Base-by-base conservation (phyloP, 1,140 invertebrate species). In the Aphelinus certus region DNA sequence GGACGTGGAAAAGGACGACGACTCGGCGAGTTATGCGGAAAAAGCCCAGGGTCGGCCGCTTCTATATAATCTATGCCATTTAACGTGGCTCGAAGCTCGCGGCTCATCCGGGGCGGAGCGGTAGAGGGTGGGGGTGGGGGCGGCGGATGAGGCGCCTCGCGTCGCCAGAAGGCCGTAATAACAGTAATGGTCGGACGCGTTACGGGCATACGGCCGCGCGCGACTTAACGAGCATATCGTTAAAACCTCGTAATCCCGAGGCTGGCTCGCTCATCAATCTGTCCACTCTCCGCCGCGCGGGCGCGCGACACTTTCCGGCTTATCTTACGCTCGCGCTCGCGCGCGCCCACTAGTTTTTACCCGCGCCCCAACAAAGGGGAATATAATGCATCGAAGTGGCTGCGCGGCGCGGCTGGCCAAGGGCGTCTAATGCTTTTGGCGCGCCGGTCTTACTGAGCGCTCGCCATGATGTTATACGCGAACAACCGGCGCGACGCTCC, bases 221-320 rank as follows among this genome's bases (percentile, higher is more conserved):
- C 47, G 58, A 46, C 61, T 78, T 80, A 81, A 80, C 77, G 76
- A 26, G 26, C 61, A 65, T 47, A 62, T 79, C 65, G 75, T 80
- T 81, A 80, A 81, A 81, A 77, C 71, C 62, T 60, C 65, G 75
- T 80, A 77, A 79, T 60, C 63, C 69, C 58, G 55, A 64, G 70
- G 65, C 65, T 65, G 53, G 61, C 51, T 10, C 45, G 1, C 48
- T 4, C 4, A 3, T 4, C 10, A 3, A 4, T n/a, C 56, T 57
- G 9, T n/a, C 26, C 26, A 26, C 26, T 26, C 26, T 26, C 26
- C 26, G 26, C 26, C 26, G 26, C 26, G 26, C 26, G 26, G 26
- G 26, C 26, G 26, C 3, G 10, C 56, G 4, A 7, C 56, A n/a
- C 56, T 57, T 57, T 5, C 4, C 6, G 26, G 48, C 64, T 42